A percentile compares a stretch with the other conserved stretches of the same genome.
These are phyloP conservation scores for Pluvianellus socialis DNA, from an alignment of 2,113 vertebrate species.

Conservation along the genomic window DNA sequence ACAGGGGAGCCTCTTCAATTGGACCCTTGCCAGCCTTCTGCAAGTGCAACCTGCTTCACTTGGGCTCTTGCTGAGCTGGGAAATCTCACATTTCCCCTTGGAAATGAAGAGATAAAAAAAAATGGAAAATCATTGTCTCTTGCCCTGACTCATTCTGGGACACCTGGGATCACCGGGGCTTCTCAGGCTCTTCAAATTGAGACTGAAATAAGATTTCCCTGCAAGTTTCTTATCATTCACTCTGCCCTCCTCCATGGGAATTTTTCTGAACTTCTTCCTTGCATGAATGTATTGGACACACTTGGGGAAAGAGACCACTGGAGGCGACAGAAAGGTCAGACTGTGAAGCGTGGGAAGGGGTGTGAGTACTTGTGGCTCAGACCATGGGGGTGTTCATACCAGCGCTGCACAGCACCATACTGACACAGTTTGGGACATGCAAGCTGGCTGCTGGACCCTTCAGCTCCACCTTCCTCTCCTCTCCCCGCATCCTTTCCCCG, in stretches of 20 bases:
- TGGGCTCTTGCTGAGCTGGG: not conserved
- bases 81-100: not conserved
- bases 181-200: not conserved
- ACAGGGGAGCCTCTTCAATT: fast-evolving
- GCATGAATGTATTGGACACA: fast-evolving
- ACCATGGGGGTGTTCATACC: not conserved
- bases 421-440: not conserved
- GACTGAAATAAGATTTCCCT: not conserved
- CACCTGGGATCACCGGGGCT: not conserved
- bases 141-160: not conserved
- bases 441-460: not conserved
- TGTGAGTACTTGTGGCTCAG: not conserved
- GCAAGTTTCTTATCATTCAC: not conserved
- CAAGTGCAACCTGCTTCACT: not conserved
- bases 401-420: not conserved
- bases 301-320: not conserved
- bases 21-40: not conserved
- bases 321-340: not conserved
- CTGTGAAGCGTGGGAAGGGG: fast-evolving
- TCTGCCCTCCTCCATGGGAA: not conserved
- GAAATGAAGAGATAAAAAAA: not conserved
- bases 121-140: not conserved
- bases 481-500: fast-evolving
- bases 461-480: not conserved
- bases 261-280: not conserved